phyloP scores from a whole-genome alignment of 1,140 invertebrate species.

The Xylocopa sonorina region DNA sequence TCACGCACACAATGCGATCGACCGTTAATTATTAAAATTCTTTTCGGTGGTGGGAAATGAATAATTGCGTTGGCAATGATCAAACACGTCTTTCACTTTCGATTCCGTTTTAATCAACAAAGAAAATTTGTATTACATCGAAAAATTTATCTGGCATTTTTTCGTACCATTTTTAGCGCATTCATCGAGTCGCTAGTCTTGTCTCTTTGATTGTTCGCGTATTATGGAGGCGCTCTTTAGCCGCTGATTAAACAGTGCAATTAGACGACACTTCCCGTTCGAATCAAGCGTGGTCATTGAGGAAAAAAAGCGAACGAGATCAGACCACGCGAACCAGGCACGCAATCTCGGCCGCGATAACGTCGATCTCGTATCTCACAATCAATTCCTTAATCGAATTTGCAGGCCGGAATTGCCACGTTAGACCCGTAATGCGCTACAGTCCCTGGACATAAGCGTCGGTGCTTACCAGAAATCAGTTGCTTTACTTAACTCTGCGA shows the following conservation, averaged over 20 bases:
- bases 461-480: slow-evolving; percentile 9
- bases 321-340: neutral
- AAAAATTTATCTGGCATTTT: too few relatives aligned
- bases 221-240: neutral
- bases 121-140: too few relatives aligned
- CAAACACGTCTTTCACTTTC: too few relatives aligned
- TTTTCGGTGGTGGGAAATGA: too few relatives aligned
- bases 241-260: neutral
- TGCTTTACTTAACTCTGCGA: too few relatives aligned
- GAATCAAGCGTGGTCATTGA: neutral
- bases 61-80: too few relatives aligned
- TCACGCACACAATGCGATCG: too few relatives aligned
- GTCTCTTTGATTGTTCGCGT: neutral
- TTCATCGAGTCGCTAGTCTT: neutral
- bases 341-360: neutral
- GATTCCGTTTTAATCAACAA: too few relatives aligned
- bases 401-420: neutral
- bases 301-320: neutral
- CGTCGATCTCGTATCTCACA: neutral
- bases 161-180: too few relatives aligned
- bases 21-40: too few relatives aligned
- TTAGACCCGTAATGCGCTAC: neutral
- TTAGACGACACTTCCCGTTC: neutral
- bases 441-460: neutral
- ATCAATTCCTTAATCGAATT: slow-evolving; percentile 19